These are phyloP conservation scores for Chitala chitala DNA, from an alignment of 2,113 vertebrate genomes.

Conservation along the genomic window DNA sequence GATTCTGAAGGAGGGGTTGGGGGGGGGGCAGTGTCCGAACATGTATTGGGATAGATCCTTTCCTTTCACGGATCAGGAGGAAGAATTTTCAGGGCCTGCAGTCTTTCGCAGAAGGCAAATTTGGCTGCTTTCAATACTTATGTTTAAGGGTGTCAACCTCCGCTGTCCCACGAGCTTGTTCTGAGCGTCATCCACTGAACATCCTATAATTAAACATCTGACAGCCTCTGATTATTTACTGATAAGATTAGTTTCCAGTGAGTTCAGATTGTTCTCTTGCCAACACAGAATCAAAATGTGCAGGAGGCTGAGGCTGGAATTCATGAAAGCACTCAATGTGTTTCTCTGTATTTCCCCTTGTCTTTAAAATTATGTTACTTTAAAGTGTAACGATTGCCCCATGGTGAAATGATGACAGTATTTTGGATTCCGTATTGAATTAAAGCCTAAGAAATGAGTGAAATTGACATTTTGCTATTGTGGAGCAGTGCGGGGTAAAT, in stretches of 20 bases:
- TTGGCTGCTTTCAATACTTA: neutral
- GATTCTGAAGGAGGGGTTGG: slow-evolving; percentile 2
- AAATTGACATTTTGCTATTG: no score
- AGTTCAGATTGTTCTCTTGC: slow-evolving; percentile 41
- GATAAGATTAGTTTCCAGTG: slow-evolving; percentile 54
- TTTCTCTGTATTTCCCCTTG: neutral
- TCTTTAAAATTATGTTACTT: neutral
- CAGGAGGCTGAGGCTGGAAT: neutral
- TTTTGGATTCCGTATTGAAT: no score
- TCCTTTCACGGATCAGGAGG: slow-evolving; percentile 1
- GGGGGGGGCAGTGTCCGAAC: slow-evolving; percentile 3
- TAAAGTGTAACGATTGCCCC: no score
- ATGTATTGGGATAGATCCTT: no score
- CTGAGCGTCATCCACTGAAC: slow-evolving; percentile 31
- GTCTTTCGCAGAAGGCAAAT: neutral
- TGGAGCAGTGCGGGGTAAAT: no score
- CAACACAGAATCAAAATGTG: slow-evolving; percentile 25
- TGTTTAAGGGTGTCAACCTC: neutral
- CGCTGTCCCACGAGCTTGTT: neutral
- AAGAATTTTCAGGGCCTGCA: slow-evolving; percentile 1
- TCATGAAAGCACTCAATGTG: neutral
- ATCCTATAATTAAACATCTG: slow-evolving; percentile 51
- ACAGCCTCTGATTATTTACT: slow-evolving; percentile 53
- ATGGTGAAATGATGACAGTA: no score
- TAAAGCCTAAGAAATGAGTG: no score